A percentile compares a stretch with the other conserved stretches of the same genome.
These are phyloP conservation scores for Cerastis rubricosa DNA, from an alignment of 2,888 invertebrate species.

Conservation along the genomic window DNA sequence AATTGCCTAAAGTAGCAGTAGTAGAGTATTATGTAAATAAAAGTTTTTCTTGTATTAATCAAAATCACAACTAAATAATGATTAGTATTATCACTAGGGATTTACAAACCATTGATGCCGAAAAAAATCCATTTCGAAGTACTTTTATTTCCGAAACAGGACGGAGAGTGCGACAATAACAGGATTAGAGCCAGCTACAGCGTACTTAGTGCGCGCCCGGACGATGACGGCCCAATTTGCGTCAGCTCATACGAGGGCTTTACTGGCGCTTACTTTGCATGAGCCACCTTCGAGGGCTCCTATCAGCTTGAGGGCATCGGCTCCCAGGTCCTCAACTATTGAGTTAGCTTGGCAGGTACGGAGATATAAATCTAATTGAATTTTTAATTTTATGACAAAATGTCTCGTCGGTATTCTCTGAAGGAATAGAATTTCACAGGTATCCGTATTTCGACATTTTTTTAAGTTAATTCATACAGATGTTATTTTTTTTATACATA, in stretches of 20 bases:
- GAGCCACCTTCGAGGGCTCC: slow-evolving; percentile 87
- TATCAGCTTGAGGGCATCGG: slow-evolving; percentile 82
- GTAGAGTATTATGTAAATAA: no score
- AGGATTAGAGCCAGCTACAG: slow-evolving; percentile 86
- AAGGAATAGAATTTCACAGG: neutral
- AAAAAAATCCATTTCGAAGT: neutral
- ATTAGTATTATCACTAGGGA: neutral
- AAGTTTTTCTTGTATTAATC: neutral
- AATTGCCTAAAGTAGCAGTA: neutral
- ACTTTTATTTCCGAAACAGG: slow-evolving; percentile 65
- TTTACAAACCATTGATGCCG: neutral
- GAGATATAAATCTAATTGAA: neutral
- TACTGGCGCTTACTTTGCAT: slow-evolving; percentile 85
- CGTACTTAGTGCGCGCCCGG: slow-evolving; percentile 85
- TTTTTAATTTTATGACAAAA: neutral
- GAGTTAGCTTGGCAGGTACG: slow-evolving; percentile 87
- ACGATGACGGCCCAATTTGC: slow-evolving; percentile 87
- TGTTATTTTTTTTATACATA: no score
- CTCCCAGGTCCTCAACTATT: slow-evolving; percentile 82
- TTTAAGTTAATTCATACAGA: neutral
- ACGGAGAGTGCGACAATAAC: slow-evolving; percentile 85
- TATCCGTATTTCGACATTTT: neutral
- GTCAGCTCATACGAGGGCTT: slow-evolving; percentile 85
- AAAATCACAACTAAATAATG: neutral
- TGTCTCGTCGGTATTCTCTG: neutral